Percentiles rank a stretch among this genome's conserved stretches.
These are phyloP conservation scores for Hyperoplus immaculatus DNA, from an alignment of 2,797 vertebrate species.

Conservation along the genomic window DNA sequence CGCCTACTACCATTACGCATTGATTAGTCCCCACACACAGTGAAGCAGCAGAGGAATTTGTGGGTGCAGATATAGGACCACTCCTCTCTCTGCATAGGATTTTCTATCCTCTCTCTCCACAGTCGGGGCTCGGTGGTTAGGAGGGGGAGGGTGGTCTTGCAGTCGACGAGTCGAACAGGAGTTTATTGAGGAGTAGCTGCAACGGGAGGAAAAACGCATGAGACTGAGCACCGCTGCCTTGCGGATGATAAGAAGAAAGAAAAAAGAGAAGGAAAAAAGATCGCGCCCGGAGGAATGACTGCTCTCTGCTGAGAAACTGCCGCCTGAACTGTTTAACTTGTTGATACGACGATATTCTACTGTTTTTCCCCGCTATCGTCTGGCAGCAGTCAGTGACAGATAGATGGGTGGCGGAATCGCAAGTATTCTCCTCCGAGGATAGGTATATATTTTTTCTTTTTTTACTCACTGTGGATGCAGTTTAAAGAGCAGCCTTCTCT, in stretches of 20 bases:
- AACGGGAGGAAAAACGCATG: conserved; percentile 67
- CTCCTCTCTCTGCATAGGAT: conserved; percentile 76
- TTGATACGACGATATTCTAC: conserved; percentile 78
- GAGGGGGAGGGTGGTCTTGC: conserved; percentile 83
- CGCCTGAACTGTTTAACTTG: conserved; percentile 82
- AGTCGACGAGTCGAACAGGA: conserved; percentile 83
- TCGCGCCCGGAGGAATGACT: conserved; percentile 55
- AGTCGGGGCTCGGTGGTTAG: conserved; percentile 67
- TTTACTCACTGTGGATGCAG: conserved; percentile 70
- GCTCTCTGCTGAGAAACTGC: conserved; percentile 64
- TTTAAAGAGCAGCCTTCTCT: conserved; percentile 69
- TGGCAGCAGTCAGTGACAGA: conserved; percentile 71
- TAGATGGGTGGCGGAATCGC: conserved; percentile 75
- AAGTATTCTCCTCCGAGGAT: conserved; percentile 66
- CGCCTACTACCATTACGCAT: conserved; percentile 73
- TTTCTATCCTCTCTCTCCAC: conserved; percentile 74
- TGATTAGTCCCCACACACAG: conserved; percentile 63
- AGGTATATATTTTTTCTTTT: conserved; percentile 43
- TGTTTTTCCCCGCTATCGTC: conserved; percentile 49
- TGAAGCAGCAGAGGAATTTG: conserved; percentile 76
- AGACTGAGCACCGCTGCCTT: conserved; percentile 56
- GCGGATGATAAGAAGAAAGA: conserved; percentile 57
- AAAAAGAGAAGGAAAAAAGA: conserved; percentile 6
- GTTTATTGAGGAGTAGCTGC: conserved; percentile 84
- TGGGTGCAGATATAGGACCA: conserved; percentile 81